phyloP scores from a whole-genome alignment of 2,888 invertebrate species.

The Sinopyrophorus schimmeli region DNA sequence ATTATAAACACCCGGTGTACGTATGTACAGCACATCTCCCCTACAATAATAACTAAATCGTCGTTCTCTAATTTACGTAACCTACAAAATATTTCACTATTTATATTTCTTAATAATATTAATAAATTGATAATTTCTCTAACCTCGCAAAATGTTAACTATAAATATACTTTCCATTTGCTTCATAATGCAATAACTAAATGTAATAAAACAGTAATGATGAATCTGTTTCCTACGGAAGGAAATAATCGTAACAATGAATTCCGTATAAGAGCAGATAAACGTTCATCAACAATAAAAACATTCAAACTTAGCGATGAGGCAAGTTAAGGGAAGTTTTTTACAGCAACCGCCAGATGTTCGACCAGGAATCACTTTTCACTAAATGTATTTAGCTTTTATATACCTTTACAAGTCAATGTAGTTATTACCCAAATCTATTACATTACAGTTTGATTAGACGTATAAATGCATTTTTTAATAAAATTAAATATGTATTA shows the following conservation, averaged over 20 bases:
- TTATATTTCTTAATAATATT: too few relatives aligned
- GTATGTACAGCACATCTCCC: conserved; percentile 35
- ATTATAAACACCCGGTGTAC: conserved; percentile 54
- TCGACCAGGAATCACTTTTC: conserved; percentile 36
- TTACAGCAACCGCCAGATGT: conserved; percentile 43
- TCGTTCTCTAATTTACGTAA: conserved; percentile 6
- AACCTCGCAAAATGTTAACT: too few relatives aligned
- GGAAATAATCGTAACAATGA: conserved; percentile 31
- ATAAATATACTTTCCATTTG: too few relatives aligned
- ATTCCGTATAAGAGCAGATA: conserved; percentile 40
- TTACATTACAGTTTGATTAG: too few relatives aligned
- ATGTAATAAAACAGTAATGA: too few relatives aligned
- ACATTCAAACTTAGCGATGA: conserved; percentile 49
- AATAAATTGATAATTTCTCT: too few relatives aligned
- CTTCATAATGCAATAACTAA: too few relatives aligned
- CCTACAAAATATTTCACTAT: conserved; percentile 15
- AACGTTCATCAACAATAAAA: conserved; percentile 51
- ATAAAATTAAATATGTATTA: too few relatives aligned
- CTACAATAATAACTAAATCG: conserved; percentile 35
- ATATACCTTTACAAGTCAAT: conserved; percentile 38
- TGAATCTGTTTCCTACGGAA: conserved; percentile 26
- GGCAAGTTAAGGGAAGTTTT: conserved; percentile 44
- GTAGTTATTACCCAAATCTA: too few relatives aligned
- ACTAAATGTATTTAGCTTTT: conserved; percentile 41
- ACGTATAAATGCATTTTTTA: too few relatives aligned